Conservation (phyloP, 2,113 vertebrate species). For the Scomber colias region DNA sequence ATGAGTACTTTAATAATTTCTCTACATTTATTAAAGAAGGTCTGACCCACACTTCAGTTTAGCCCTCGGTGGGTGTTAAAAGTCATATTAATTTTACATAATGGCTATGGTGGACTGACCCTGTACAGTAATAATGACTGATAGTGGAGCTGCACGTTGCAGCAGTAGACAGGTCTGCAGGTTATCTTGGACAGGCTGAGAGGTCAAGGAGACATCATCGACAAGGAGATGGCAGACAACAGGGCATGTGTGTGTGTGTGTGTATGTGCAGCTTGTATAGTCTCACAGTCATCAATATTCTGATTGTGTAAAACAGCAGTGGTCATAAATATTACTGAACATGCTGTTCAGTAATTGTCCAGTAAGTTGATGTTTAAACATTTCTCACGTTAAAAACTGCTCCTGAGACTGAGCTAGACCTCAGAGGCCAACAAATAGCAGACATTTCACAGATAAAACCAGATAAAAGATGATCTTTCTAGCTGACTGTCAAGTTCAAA, state of each 20-base stretch:
- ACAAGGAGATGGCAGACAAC: background rate
- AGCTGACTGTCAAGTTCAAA: too few species aligned
- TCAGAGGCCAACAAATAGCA: too few species aligned
- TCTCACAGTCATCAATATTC: background rate
- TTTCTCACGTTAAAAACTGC: too few species aligned
- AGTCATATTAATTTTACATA: slow-evolving; percentile 4
- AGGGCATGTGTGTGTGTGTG: background rate
- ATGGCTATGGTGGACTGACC: background rate
- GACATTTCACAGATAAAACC: too few species aligned
- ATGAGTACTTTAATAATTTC: background rate
- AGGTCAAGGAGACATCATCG: background rate
- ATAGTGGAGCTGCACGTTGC: slow-evolving; percentile 33
- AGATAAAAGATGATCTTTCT: too few species aligned
- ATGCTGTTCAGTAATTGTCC: background rate
- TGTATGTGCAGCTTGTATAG: background rate
- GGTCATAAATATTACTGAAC: background rate
- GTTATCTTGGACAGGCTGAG: background rate
- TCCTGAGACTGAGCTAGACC: too few species aligned
- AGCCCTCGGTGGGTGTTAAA: background rate
- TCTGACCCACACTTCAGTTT: background rate
- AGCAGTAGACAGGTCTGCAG: slow-evolving; percentile 10
- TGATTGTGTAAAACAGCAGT: background rate
- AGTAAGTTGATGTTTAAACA: background rate
- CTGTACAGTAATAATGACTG: background rate
- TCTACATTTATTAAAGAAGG: background rate